These are phyloP conservation scores for Acronicta leporina DNA, from an alignment of 2,888 invertebrate species.

Conservation along the genomic window DNA sequence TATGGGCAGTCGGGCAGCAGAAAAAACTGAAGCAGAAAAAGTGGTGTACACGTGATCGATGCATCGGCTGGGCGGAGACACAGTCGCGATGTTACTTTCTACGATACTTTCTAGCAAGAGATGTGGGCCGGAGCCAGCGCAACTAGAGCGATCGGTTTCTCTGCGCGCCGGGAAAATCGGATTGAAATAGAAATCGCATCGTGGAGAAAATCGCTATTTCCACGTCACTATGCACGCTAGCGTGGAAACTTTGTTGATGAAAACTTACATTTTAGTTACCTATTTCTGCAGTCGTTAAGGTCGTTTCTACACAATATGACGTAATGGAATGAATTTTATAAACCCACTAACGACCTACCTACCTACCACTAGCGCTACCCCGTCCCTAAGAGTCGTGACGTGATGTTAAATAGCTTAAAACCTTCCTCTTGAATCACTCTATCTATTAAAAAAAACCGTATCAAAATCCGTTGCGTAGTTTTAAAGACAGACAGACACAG, in stretches of 20 bases:
- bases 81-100: constrained; percentile 87
- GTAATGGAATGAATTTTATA: constrained; percentile 5
- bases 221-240: constrained; percentile 77
- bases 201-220: constrained; percentile 85
- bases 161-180: constrained; percentile 87
- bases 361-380: too few species aligned
- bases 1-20: constrained; percentile 50
- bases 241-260: constrained; percentile 69
- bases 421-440: too few species aligned
- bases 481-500: too few species aligned
- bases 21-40: constrained; percentile 77
- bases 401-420: too few species aligned
- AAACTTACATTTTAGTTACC: constrained; percentile 41
- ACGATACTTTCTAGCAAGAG: constrained; percentile 88
- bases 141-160: constrained; percentile 89
- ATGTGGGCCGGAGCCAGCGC: constrained; percentile 85
- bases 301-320: constrained; percentile 6
- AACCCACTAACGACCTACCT: too few species aligned
- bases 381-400: too few species aligned
- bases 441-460: too few species aligned
- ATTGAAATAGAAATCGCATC: constrained; percentile 88
- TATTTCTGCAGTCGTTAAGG: constrained; percentile 2
- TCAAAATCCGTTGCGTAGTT: too few species aligned
- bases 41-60: constrained; percentile 79
- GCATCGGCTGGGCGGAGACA: constrained; percentile 80